Conservation (phyloP, 64 coral and sea anemone species). For the Montipora foliosa region DNA sequence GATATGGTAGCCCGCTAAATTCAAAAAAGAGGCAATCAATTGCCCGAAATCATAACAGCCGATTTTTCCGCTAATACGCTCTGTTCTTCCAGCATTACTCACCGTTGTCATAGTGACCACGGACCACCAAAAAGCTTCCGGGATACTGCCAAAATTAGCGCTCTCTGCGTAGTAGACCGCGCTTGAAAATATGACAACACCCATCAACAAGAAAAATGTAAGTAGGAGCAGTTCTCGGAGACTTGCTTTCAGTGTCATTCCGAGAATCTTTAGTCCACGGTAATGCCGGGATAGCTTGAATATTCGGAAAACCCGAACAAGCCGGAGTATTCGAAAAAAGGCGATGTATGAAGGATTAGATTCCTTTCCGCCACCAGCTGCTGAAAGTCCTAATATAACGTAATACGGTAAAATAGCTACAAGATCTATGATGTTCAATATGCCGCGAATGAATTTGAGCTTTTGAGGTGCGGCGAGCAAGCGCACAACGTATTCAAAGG, state of each 20-base stretch:
- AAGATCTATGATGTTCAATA: slow-evolving; percentile 73
- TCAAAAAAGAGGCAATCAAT: neutral
- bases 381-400: slow-evolving; percentile 60
- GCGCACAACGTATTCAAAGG: slow-evolving; percentile 60
- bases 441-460: slow-evolving; percentile 45
- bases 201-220: slow-evolving; percentile 82
- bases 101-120: slow-evolving; percentile 98
- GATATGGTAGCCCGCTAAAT: neutral
- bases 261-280: slow-evolving; percentile 88
- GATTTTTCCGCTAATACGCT: neutral
- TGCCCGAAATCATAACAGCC: neutral
- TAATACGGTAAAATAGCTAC: slow-evolving; percentile 70
- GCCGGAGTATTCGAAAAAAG: slow-evolving; percentile 83
- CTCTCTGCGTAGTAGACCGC: slow-evolving; percentile 87
- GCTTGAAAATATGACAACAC: slow-evolving; percentile 90
- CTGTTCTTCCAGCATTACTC: slow-evolving; percentile 75
- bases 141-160: slow-evolving; percentile 85
- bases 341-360: slow-evolving; percentile 62
- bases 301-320: slow-evolving; percentile 93
- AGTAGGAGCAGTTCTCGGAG: slow-evolving; percentile 82
- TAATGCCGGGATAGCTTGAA: slow-evolving; percentile 94
- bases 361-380: neutral
- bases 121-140: slow-evolving; percentile 95
- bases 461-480: slow-evolving; percentile 67
- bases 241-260: slow-evolving; percentile 79